Percentiles rank a stretch among this genome's conserved stretches.
These are phyloP conservation scores for Neopipo cinnamomea DNA, from an alignment of 2,113 vertebrate genomes.

Conservation along the genomic window DNA sequence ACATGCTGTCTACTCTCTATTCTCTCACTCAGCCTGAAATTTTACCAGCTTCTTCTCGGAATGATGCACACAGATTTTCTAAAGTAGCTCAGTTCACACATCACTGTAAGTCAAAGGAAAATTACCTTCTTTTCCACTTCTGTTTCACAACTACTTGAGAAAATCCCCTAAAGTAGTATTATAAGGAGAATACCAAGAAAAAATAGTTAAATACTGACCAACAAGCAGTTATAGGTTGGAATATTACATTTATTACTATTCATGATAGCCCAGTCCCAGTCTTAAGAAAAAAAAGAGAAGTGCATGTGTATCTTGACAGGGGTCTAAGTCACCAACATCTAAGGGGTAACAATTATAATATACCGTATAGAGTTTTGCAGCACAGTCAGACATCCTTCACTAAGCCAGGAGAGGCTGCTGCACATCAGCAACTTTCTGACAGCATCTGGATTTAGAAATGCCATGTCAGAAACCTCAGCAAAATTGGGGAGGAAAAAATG, in stretches of 20 bases:
- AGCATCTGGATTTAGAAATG: background rate
- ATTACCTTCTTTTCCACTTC: background rate
- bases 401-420: background rate
- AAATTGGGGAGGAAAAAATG: accelerated
- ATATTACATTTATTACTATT: background rate
- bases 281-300: background rate
- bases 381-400: background rate
- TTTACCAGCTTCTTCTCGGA: background rate
- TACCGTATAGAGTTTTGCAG: background rate
- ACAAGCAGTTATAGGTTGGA: background rate
- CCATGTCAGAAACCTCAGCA: background rate
- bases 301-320: accelerated
- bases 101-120: background rate
- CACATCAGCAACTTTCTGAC: background rate
- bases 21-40: background rate
- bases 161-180: background rate
- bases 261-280: background rate
- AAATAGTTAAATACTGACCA: background rate
- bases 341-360: background rate
- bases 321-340: background rate
- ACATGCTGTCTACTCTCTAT: background rate
- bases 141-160: background rate
- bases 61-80: background rate
- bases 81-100: background rate
- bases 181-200: background rate